Base-by-base conservation (phyloP, 2,888 invertebrate species). In the Rhyacophila evoluta region DNA sequence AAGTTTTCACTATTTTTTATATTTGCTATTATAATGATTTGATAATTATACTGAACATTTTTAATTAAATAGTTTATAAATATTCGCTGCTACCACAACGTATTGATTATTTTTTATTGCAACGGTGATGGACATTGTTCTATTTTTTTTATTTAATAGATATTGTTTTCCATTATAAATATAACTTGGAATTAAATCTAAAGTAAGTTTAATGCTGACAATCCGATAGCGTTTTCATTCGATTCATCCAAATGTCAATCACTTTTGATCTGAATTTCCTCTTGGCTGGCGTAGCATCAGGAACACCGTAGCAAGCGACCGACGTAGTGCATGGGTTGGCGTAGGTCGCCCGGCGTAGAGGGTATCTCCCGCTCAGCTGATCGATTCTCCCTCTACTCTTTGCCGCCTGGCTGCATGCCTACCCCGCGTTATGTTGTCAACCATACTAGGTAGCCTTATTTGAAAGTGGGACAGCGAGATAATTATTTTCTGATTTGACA, bases 351-450 rank as follows among this genome's bases (percentile, higher is more conserved):
- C 15, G 55, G 55, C 55, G 55, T 55, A 55, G 55, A 55, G 55
- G 55, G 55, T 55, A 55, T 55, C 25, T 25, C 55, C 55, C 55
- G 55, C 55, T 55, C 55, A 55, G 55, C 55, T 55, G 55, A 55
- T 55, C 55, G 55, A 55, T 55, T 5, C 55, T 19, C 55, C 55
- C 55, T 19, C 55, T 8, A 55, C 55, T 19, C 55, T 6, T 33
- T 33, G 4, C 2, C 55, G 55, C 55, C 25, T n/a, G 55, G 55
- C 15, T 55, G 55, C 55, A 55, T 55, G 10, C 55, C 55, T 19
- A 55, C 19, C 55, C 8, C 12, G 19, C 55, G 15, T 55, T 8
- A 10, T 2, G 15, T 8, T 19, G 55, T 55, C 12, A 55, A 55
- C 55, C 55, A 55, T 25, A 19, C 8, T 19, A n/a, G n/a, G n/a